These are phyloP conservation scores for Athene cunicularia DNA, from an alignment of 2,113 vertebrate genomes.

Conservation along the genomic window DNA sequence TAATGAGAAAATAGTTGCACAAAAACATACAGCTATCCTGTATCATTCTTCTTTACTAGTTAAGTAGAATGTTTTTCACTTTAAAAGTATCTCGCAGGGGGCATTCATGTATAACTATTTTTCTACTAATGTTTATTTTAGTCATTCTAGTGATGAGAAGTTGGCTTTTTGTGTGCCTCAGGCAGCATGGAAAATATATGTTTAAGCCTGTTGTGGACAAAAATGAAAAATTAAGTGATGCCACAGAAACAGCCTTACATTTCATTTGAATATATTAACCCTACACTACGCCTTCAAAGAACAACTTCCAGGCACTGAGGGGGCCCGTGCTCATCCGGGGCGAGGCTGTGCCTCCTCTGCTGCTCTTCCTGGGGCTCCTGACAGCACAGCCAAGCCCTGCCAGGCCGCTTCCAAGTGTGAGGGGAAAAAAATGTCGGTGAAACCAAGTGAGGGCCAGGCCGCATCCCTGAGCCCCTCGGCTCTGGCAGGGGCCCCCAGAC, in stretches of 20 bases:
- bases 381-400: too few relatives aligned
- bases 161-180: neutral
- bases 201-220: neutral
- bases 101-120: neutral
- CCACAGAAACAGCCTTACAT: fast-evolving
- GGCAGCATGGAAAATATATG: fast-evolving
- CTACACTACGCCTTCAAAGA: neutral
- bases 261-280: neutral
- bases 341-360: neutral
- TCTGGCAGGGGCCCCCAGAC: fast-evolving
- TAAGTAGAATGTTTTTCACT: neutral
- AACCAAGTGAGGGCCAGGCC: fast-evolving
- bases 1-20: neutral
- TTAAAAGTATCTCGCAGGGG: neutral
- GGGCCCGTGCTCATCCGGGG: too few relatives aligned
- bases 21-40: neutral
- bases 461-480: fast-evolving
- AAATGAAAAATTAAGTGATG: neutral
- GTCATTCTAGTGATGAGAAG: neutral
- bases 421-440: fast-evolving
- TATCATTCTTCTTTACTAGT: neutral
- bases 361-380: too few relatives aligned
- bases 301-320: neutral
- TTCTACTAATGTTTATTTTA: neutral
- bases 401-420: fast-evolving